phyloP scores from a whole-genome alignment of 2,888 invertebrate species.

The Drosophila buzzatii region DNA sequence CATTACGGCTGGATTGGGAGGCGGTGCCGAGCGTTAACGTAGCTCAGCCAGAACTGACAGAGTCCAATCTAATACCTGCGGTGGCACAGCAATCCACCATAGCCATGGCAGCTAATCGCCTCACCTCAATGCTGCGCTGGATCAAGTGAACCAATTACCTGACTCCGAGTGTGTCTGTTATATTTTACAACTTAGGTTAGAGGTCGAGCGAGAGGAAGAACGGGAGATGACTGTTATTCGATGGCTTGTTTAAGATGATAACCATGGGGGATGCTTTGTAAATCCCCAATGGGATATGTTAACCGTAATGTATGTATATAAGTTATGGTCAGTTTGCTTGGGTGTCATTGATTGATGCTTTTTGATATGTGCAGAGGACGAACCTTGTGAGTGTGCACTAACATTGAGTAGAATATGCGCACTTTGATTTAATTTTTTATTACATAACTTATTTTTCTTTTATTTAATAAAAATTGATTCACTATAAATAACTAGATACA shows the following conservation, averaged over 20 bases:
- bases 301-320: background rate
- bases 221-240: conserved; percentile 6
- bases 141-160: conserved; percentile 70
- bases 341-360: conserved; percentile 9
- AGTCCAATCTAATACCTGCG: conserved; percentile 72
- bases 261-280: background rate
- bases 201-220: background rate
- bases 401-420: conserved; percentile 18
- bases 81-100: conserved; percentile 86
- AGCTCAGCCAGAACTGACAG: conserved; percentile 72
- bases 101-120: conserved; percentile 92
- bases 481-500: conserved; percentile 71
- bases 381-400: conserved; percentile 4
- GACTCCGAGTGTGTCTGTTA: conserved; percentile 43
- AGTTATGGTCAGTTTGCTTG: background rate
- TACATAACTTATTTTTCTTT: conserved; percentile 71
- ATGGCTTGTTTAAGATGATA: conserved; percentile 7
- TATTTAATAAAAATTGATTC: conserved; percentile 76
- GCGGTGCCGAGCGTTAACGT: conserved; percentile 86
- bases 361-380: conserved; percentile 9
- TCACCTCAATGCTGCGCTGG: conserved; percentile 92
- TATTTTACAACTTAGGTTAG: conserved; percentile 63
- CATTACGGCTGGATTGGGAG: conserved; percentile 93
- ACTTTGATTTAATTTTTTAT: conserved; percentile 42
- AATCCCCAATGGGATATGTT: background rate